phyloP scores from a whole-genome alignment of 2,797 vertebrate genomes.

The Pangasius larnaudii region DNA sequence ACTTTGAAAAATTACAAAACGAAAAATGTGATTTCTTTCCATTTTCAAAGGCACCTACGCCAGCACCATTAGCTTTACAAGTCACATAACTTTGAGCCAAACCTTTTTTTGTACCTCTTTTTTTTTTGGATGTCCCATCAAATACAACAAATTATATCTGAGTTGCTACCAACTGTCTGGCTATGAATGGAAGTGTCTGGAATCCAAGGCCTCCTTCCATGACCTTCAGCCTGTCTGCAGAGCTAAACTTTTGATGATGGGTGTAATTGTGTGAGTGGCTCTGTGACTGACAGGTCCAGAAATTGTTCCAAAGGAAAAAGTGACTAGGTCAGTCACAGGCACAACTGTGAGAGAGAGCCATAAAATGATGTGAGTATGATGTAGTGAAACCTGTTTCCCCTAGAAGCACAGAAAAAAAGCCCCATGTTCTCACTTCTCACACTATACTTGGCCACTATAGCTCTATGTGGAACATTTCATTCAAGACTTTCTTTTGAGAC shows the following conservation, averaged over 20 bases:
- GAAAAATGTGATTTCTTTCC: neutral
- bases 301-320: slow-evolving; percentile 61
- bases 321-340: slow-evolving; percentile 41
- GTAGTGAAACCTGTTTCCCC: slow-evolving; percentile 29
- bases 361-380: slow-evolving; percentile 37
- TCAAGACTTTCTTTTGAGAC: neutral
- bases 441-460: neutral
- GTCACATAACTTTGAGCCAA: slow-evolving; percentile 1
- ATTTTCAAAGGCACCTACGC: slow-evolving; percentile 3
- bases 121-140: slow-evolving; percentile 2
- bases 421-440: neutral
- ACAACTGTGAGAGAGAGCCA: slow-evolving; percentile 41
- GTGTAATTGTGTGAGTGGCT: slow-evolving; percentile 58
- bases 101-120: neutral
- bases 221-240: slow-evolving; percentile 42
- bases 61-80: slow-evolving; percentile 23
- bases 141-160: slow-evolving; percentile 33
- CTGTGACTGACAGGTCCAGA: slow-evolving; percentile 57
- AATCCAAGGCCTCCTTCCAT: slow-evolving; percentile 23
- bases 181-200: slow-evolving; percentile 12
- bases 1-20: neutral
- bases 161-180: slow-evolving; percentile 28
- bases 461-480: neutral
- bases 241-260: slow-evolving; percentile 45
- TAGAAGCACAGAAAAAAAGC: slow-evolving; percentile 3